phyloP scores from a whole-genome alignment of 2,888 invertebrate genomes.

The Polyommatus iphigenia region DNA sequence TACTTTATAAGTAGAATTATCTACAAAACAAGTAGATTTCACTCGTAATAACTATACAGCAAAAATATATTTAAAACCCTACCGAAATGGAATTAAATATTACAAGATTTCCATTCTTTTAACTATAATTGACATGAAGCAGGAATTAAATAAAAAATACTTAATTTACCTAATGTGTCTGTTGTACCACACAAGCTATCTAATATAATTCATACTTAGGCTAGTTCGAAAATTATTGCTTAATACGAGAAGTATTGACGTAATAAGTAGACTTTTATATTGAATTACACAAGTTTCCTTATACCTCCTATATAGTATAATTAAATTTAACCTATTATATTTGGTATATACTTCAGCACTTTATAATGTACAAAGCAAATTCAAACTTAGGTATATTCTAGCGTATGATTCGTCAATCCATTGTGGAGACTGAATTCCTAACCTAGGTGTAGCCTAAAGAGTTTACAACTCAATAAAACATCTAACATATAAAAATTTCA shows the following conservation, averaged over 20 bases:
- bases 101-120: slow-evolving; percentile 56
- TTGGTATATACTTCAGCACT: slow-evolving; percentile 67
- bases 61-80: slow-evolving; percentile 43
- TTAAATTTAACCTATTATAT: slow-evolving; percentile 47
- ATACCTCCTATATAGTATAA: neutral
- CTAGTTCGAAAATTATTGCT: slow-evolving; percentile 41
- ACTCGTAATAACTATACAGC: slow-evolving; percentile 48
- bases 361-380: slow-evolving; percentile 70
- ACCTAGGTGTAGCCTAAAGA: slow-evolving; percentile 51
- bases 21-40: slow-evolving; percentile 34
- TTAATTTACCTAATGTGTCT: slow-evolving; percentile 19
- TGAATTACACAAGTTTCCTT: neutral
- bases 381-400: slow-evolving; percentile 78
- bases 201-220: slow-evolving; percentile 34
- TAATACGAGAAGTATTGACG: slow-evolving; percentile 30
- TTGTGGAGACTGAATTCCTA: slow-evolving; percentile 57
- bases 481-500: slow-evolving; percentile 49
- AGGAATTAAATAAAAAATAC: slow-evolving; percentile 52
- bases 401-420: slow-evolving; percentile 76
- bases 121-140: slow-evolving; percentile 77
- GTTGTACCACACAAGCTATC: slow-evolving; percentile 29
- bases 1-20: slow-evolving; percentile 28
- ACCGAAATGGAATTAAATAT: slow-evolving; percentile 49
- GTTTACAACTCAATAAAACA: slow-evolving; percentile 63
- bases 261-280: slow-evolving; percentile 24